Evolutionary conservation across 2,888 invertebrate genomes (phyloP), one percentile per base, ranked within the genome.

Genomic region (Zhuqinia jingwanae): DNA sequence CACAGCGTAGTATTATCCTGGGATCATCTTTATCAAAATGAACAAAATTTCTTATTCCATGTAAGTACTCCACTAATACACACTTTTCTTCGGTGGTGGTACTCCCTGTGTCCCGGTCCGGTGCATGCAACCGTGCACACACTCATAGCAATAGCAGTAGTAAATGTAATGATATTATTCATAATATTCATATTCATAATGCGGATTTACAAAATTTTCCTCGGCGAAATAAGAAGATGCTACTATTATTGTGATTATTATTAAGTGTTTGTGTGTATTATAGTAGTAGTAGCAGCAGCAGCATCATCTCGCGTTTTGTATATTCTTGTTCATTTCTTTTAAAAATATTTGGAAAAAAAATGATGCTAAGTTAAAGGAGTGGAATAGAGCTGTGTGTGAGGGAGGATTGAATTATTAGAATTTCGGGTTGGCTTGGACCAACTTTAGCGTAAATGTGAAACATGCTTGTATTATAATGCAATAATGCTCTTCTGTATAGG

Each of bases 321-420:
- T 56, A 3, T 60, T 15, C 10, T 13, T 60, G n/a, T 60, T 60
- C 25, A 60, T 60, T 60, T 60, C 60, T 60, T 13, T 11, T 11
- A 60, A 68, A 68, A 42, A n/a, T 42, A n/a, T n/a, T n/a, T n/a
- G n/a, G n/a, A n/a, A n/a, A n/a, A n/a, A 42, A 68, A 17, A 68
- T 5, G n/a, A n/a, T 1, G n/a, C 27, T 63, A 3, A 15, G n/a
- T 20, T 22, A 10, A 27, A 50, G 20, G n/a, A 56, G 76, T 15
- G 15, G 25, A 27, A 36, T n/a, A n/a, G n/a, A n/a, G n/a, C n/a
- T n/a, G 11, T 22, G 36, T 15, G 25, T 60, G 68, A 70, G 56
- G 50, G 56, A 58, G 87, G 79, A 87, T 84, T 87, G 87, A 87
- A 87, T 87, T 87, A 87, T 87, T 83, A 87, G 75, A 65, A 84